Evolutionary conservation across 1,140 invertebrate species (phyloP).

Genomic region (Pseudachorutes palmiensis): DNA sequence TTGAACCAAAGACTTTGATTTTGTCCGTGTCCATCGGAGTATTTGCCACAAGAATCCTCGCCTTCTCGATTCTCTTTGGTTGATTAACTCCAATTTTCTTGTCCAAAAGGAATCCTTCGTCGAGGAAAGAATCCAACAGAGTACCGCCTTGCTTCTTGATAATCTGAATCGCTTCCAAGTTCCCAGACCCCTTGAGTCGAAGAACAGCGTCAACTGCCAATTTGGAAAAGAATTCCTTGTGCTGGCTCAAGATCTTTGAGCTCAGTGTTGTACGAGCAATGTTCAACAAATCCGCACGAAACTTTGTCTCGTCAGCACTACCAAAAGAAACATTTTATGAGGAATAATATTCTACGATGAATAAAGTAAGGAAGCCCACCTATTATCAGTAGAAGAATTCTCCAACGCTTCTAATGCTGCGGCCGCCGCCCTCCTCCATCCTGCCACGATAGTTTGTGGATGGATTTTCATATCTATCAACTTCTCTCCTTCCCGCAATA

Average conservation of each 20-base stretch:
- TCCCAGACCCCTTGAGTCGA: slow-evolving; percentile 88
- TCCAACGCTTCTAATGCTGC: slow-evolving; percentile 74
- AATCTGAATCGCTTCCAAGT: slow-evolving; percentile 92
- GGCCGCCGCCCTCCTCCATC: slow-evolving; percentile 80
- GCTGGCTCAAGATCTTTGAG: slow-evolving; percentile 95
- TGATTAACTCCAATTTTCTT: slow-evolving; percentile 76
- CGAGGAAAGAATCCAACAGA: slow-evolving; percentile 89
- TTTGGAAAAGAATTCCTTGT: slow-evolving; percentile 94
- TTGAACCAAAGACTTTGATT: slow-evolving; percentile 99
- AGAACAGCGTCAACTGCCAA: slow-evolving; percentile 92
- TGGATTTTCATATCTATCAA: slow-evolving; percentile 91
- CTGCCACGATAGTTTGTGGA: slow-evolving; percentile 94
- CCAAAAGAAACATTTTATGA: slow-evolving; percentile 18
- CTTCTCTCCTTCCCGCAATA: slow-evolving; percentile 90
- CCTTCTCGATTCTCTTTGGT: slow-evolving; percentile 81
- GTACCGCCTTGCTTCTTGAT: slow-evolving; percentile 93
- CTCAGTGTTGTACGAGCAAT: slow-evolving; percentile 96
- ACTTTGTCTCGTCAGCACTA: slow-evolving; percentile 65
- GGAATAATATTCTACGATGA: slow-evolving; percentile 1
- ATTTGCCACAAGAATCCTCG: slow-evolving; percentile 97
- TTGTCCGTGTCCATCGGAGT: slow-evolving; percentile 99
- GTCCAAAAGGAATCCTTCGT: slow-evolving; percentile 95
- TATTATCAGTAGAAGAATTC: slow-evolving; percentile 67
- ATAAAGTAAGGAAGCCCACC: slow-evolving; percentile 41
- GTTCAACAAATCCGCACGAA: slow-evolving; percentile 85